Conservation (phyloP, 2,797 vertebrate species). For the Onychomys arenicola region DNA sequence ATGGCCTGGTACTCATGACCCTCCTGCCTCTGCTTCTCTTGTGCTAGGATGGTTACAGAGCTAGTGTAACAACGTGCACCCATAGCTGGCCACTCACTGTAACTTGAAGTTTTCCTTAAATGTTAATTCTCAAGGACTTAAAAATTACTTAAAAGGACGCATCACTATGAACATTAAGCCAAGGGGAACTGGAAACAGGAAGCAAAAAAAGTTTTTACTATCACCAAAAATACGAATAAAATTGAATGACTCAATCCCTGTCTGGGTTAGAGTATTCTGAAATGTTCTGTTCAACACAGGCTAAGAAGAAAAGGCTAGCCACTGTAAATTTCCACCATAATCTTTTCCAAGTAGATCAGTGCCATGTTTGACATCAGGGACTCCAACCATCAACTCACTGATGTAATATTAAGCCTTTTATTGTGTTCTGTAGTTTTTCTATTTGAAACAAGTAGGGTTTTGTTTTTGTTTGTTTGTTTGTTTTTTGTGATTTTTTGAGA, state of each 20-base stretch:
- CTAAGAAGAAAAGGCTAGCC: slow-evolving; percentile 10
- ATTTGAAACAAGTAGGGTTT: background rate
- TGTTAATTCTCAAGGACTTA: slow-evolving; percentile 43
- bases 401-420: background rate
- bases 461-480: too few relatives aligned
- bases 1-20: background rate
- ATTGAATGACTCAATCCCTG: slow-evolving; percentile 38
- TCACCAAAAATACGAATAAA: slow-evolving; percentile 21
- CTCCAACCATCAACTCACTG: slow-evolving; percentile 33
- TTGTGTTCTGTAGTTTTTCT: slow-evolving; percentile 27
- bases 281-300: background rate
- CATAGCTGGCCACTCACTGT: background rate
- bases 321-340: background rate
- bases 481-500: too few relatives aligned
- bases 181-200: slow-evolving; percentile 27
- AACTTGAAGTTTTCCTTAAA: slow-evolving; percentile 47
- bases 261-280: background rate
- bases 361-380: background rate
- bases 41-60: background rate
- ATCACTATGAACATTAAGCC: slow-evolving; percentile 49
- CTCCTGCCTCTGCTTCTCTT: background rate
- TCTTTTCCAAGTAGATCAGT: slow-evolving; percentile 7
- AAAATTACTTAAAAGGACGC: slow-evolving; percentile 26
- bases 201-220: slow-evolving; percentile 4
- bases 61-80: too few relatives aligned